Evolutionary conservation across 92 coral and sea anemone genomes (phyloP).

Genomic region (Phenganax marumi): DNA sequence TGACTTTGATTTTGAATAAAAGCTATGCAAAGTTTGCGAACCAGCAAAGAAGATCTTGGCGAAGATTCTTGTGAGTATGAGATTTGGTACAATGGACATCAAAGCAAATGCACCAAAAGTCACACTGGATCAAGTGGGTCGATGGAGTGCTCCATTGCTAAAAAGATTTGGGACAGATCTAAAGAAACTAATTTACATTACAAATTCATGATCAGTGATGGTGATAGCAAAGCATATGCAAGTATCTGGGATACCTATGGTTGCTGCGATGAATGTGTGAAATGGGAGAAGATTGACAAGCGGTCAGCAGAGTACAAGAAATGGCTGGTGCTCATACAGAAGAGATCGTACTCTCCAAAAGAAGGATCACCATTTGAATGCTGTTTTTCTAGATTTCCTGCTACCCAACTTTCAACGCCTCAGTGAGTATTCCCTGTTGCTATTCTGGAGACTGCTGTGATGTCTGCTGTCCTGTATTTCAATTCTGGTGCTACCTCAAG

Average conservation of each 20-base stretch:
- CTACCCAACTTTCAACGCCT: conserved; percentile 40
- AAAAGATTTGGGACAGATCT: conserved; percentile 33
- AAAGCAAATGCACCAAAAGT: conserved; percentile 43
- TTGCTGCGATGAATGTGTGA: conserved; percentile 46
- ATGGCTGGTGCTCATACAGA: conserved; percentile 33
- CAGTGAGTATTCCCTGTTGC: conserved; percentile 38
- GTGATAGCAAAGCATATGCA: conserved; percentile 44
- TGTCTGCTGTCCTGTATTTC: conserved; percentile 36
- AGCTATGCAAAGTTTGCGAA: conserved; percentile 28
- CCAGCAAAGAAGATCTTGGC: conserved; percentile 21
- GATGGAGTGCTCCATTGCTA: conserved; percentile 48
- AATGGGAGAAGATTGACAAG: conserved; percentile 49
- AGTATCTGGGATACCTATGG: conserved; percentile 50
- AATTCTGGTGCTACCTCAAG: conserved; percentile 44
- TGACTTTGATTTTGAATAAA: conserved; percentile 40
- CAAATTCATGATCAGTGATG: conserved; percentile 58
- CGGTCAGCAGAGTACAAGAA: conserved; percentile 38
- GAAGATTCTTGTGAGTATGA: conserved; percentile 33
- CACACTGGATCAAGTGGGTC: conserved; percentile 50
- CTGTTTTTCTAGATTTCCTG: conserved; percentile 39
- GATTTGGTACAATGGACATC: conserved; percentile 33
- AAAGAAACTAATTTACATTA: conserved; percentile 23
- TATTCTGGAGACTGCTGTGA: conserved; percentile 33
- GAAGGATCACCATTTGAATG: conserved; percentile 45
- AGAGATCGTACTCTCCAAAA: conserved; percentile 22